phyloP scores from a whole-genome alignment of 2,888 invertebrate species.

The Phymatocera aterrima region DNA sequence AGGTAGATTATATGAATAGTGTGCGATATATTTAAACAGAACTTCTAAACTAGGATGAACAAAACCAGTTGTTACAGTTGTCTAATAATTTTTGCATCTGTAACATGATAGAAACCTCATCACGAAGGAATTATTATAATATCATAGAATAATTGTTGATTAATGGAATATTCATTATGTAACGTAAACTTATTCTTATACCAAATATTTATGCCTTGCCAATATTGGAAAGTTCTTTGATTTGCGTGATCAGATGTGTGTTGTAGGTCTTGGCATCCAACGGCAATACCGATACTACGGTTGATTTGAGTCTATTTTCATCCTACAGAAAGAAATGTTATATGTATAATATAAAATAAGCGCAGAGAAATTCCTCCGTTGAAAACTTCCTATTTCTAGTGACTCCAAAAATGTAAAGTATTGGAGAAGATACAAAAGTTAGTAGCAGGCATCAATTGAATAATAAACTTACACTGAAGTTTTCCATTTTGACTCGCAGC shows the following conservation, averaged over 20 bases:
- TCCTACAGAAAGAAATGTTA: conserved; percentile 79
- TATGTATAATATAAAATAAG: background rate
- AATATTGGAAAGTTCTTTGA: conserved; percentile 81
- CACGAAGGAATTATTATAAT: background rate
- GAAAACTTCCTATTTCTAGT: background rate
- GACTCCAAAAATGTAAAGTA: conserved; percentile 13
- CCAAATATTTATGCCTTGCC: conserved; percentile 62
- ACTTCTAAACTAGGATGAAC: background rate
- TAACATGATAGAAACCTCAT: background rate
- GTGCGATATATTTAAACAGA: no score
- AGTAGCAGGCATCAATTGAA: no score
- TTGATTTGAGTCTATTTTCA: conserved; percentile 87
- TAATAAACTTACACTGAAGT: conserved; percentile 86
- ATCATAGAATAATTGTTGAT: background rate
- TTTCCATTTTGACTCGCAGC: conserved; percentile 92
- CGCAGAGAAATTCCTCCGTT: background rate
- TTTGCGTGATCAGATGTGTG: conserved; percentile 82
- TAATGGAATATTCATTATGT: background rate
- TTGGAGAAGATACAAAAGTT: conserved; percentile 36
- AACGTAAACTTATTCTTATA: background rate
- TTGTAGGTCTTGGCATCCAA: conserved; percentile 88
- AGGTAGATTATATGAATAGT: background rate
- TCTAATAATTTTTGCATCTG: background rate
- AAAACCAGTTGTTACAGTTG: background rate
- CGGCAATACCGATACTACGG: conserved; percentile 82